phyloP scores from a whole-genome alignment of 2,888 invertebrate species.

The Aleiodes testaceus region DNA sequence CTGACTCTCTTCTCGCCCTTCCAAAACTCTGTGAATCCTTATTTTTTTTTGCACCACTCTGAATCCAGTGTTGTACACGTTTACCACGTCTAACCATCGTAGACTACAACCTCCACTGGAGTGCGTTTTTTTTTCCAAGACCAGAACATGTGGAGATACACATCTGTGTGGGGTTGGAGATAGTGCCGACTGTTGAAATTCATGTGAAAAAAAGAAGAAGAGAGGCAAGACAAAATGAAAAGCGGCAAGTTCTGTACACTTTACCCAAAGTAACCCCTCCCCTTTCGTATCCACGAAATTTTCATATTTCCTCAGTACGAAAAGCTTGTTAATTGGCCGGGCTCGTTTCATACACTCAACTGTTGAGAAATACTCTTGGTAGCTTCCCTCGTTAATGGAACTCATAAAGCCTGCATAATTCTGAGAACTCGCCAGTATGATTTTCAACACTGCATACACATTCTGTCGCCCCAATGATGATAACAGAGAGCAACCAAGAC shows the following conservation, averaged over 20 bases:
- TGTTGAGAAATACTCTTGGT: constrained; percentile 10
- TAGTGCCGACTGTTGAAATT: constrained; percentile 21
- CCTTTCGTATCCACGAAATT: constrained; percentile 12
- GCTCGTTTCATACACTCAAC: constrained; percentile 26
- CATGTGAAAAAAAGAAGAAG: constrained; percentile 16
- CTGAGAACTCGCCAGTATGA: background rate
- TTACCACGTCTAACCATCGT: constrained; percentile 14
- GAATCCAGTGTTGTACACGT: constrained; percentile 26
- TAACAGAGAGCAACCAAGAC: too few relatives aligned
- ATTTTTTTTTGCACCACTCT: constrained; percentile 4
- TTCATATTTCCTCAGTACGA: constrained; percentile 25
- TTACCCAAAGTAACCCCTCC: background rate
- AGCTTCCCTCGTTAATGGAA: constrained; percentile 24
- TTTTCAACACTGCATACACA: constrained; percentile 1
- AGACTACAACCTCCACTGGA: constrained; percentile 5
- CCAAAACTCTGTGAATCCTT: constrained; percentile 14
- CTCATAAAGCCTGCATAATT: constrained; percentile 29
- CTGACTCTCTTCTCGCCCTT: constrained; percentile 31
- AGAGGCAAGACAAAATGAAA: background rate
- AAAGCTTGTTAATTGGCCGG: constrained; percentile 28
- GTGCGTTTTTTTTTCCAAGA: background rate
- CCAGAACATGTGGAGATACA: too few relatives aligned
- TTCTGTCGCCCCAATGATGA: background rate
- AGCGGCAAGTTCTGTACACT: constrained; percentile 18
- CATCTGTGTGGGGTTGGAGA: background rate